Base-by-base conservation (phyloP, 2,888 invertebrate genomes). In the Autographa pulchrina region DNA sequence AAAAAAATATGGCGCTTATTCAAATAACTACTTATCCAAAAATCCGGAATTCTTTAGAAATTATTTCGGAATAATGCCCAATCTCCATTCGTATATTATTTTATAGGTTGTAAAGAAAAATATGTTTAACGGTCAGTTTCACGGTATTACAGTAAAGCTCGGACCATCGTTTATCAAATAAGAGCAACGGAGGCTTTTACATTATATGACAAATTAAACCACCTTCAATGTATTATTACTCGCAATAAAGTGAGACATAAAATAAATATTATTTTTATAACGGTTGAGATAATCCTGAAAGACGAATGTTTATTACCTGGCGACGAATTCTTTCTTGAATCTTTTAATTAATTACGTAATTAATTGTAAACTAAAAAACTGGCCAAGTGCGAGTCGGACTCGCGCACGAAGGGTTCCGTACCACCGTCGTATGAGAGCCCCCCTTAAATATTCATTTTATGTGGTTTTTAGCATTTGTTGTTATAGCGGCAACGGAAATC, bases 131-230 rank as follows among this genome's bases (percentile, higher is more conserved):
- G 35, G 43, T 31, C 16, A n/a, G 63, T 70, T 72, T 74, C 62
- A 72, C 59, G 38, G 61, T 32, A 74, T 74, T 64, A 77, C 16
- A 68, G 54, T 71, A 59, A 72, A 69, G 7, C 7, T 31, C 54
- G 11, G n/a, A 54, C 61, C 16, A 65, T 11, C 31, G 52, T 68
- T 25, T 67, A 72, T 63, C 54, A 18, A 25, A 74, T 25, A 20
- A 62, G 54, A 77, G n/a, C 68, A 70, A 76, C 64, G 25, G 25
- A 11, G 8, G 71, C 64, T 73, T 60, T 79, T 32, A 58, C 31
- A 62, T 62, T 16, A 58, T 66, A 43, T 63, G 68, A 75, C 77
- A 65, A 75, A 80, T 82, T 72, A 77, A 60, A 56, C 13, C 25
- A 4, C 11, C 11, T 56, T 56, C 20, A 56, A 56, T 20, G 20